Conservation (phyloP, 2,888 invertebrate genomes). For the Hydrotaea cyrtoneurina region DNA sequence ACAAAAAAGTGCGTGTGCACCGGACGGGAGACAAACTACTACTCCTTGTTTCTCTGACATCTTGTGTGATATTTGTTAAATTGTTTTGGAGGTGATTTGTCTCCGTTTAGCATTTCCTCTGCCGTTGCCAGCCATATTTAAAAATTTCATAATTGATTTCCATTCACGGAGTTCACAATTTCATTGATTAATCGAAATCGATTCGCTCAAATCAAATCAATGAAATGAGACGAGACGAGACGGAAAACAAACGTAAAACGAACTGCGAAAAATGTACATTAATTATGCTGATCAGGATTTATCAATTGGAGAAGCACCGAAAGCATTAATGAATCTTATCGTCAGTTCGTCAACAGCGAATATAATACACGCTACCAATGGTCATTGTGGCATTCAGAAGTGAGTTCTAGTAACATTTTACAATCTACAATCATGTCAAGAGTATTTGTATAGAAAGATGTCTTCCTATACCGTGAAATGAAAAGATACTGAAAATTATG, state of each 20-base stretch:
- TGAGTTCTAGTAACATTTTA: no score
- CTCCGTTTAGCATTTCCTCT: constrained; percentile 1
- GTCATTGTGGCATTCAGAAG: no score
- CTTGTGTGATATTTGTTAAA: background rate
- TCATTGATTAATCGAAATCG: background rate
- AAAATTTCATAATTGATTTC: constrained; percentile 23
- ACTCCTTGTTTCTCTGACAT: no score
- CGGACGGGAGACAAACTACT: no score
- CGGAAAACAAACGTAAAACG: no score
- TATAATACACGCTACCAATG: no score
- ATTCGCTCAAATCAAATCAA: background rate
- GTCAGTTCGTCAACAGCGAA: no score
- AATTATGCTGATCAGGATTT: constrained; percentile 43
- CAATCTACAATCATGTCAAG: no score
- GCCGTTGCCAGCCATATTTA: background rate
- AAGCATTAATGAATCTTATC: background rate
- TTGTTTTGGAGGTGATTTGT: background rate
- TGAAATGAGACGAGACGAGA: background rate
- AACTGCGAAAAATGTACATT: constrained; percentile 19
- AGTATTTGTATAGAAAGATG: no score
- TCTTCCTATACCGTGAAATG: no score
- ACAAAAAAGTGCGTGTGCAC: no score
- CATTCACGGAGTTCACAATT: constrained; percentile 8
- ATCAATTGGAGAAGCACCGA: background rate
- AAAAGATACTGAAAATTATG: no score